Conservation (phyloP, 2,797 vertebrate species). For the Epinephelus malabaricus region DNA sequence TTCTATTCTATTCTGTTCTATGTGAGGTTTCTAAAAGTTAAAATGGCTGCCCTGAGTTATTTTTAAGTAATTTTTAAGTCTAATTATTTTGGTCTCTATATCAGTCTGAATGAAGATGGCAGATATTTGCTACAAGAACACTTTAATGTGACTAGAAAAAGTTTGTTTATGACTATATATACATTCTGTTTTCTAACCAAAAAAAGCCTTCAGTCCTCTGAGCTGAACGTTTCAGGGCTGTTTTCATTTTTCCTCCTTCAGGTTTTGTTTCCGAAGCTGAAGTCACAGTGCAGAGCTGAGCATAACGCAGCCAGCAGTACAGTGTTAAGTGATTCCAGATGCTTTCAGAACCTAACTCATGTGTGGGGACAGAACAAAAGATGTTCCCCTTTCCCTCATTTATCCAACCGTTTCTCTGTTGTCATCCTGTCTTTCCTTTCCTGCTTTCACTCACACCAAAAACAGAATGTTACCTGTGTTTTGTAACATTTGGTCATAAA, state of each 20-base stretch:
- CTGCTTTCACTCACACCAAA: background rate
- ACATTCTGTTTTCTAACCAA: background rate
- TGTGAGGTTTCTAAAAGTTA: too few relatives aligned
- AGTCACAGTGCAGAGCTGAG: conserved; percentile 64
- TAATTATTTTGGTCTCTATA: background rate
- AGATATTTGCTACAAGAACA: background rate
- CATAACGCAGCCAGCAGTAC: conserved; percentile 58
- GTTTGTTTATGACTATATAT: background rate
- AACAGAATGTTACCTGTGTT: conserved; percentile 17
- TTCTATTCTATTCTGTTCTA: too few relatives aligned
- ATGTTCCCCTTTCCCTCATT: conserved; percentile 51
- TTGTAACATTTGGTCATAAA: background rate
- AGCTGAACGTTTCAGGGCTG: conserved; percentile 1
- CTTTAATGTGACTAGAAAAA: background rate
- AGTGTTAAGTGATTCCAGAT: conserved; percentile 81
- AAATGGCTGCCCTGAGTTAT: too few relatives aligned
- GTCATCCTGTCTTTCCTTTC: conserved; percentile 7
- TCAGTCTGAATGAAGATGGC: background rate
- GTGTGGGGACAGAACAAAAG: conserved; percentile 64
- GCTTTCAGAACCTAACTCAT: conserved; percentile 67
- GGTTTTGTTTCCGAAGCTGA: conserved; percentile 68
- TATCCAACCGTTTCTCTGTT: conserved; percentile 29
- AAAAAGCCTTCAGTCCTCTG: conserved; percentile 11
- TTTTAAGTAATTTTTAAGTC: too few relatives aligned
- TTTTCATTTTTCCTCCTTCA: conserved; percentile 56